Evolutionary conservation across 2,888 invertebrate genomes (phyloP).

Genomic region (Rhingia rostrata): DNA sequence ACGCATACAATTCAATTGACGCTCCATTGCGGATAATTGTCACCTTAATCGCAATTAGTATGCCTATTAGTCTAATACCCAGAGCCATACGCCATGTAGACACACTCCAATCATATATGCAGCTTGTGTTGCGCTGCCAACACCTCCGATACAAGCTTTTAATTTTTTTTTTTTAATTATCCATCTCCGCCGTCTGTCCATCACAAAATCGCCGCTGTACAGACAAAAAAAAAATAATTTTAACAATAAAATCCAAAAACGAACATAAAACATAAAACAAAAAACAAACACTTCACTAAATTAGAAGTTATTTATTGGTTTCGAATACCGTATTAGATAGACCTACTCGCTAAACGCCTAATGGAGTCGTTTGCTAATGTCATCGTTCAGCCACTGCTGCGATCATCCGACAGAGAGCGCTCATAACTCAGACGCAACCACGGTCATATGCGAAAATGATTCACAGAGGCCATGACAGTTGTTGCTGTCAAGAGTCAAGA

Average conservation of each 20-base stretch:
- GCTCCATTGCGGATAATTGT: conserved; percentile 36
- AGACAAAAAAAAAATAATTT: conserved; percentile 29
- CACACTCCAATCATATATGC: conserved; percentile 52
- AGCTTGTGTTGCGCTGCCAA: conserved; percentile 41
- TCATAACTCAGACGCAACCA: conserved; percentile 31
- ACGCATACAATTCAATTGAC: conserved; percentile 11
- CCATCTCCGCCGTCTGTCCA: not conserved
- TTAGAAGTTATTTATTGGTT: not conserved
- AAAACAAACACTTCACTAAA: not conserved
- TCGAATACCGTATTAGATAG: conserved; percentile 28
- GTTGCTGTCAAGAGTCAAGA: conserved; percentile 4
- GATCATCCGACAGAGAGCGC: not conserved
- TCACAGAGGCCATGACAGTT: conserved; percentile 43
- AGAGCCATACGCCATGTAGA: conserved; percentile 13
- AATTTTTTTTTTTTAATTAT: not conserved
- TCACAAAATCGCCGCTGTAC: not conserved
- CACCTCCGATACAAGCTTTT: conserved; percentile 46
- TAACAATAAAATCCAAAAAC: conserved; percentile 10
- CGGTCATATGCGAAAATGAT: conserved; percentile 40
- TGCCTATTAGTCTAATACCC: conserved; percentile 51
- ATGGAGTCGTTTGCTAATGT: not conserved
- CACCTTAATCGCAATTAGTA: conserved; percentile 55
- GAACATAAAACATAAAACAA: not conserved
- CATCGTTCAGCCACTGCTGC: not conserved
- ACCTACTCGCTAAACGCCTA: not conserved